A percentile compares a stretch with the other conserved stretches of the same genome.
These are phyloP conservation scores for Stigmatopora argus DNA, from an alignment of 2,113 vertebrate genomes.

Conservation along the genomic window DNA sequence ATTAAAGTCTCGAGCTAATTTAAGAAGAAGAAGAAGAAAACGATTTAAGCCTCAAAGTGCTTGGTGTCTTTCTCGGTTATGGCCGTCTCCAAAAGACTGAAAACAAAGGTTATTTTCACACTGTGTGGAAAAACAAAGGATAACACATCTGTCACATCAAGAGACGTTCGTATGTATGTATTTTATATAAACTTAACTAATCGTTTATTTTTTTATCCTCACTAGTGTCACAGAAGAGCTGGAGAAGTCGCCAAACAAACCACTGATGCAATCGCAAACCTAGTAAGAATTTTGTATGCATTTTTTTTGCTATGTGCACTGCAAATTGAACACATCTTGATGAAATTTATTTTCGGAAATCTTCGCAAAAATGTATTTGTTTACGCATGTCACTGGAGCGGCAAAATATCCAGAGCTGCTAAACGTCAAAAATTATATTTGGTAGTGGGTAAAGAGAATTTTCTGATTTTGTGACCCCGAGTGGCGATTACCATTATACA, in stretches of 20 bases:
- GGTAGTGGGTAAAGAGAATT: too few species aligned
- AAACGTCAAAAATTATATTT: too few species aligned
- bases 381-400: neutral
- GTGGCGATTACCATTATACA: too few species aligned
- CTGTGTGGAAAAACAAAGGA: neutral
- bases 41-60: neutral
- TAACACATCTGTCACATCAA: neutral
- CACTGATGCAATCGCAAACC: too few species aligned
- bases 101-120: neutral
- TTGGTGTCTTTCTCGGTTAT: constrained; percentile 7
- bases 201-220: neutral
- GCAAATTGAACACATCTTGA: too few species aligned
- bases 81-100: neutral
- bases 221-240: neutral
- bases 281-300: neutral
- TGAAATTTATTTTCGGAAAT: too few species aligned
- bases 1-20: neutral
- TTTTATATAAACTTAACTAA: too few species aligned
- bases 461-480: too few species aligned
- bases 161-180: too few species aligned
- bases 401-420: too few species aligned
- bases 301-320: too few species aligned
- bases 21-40: constrained; percentile 9
- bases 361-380: neutral
- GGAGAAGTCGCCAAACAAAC: neutral